phyloP scores from a whole-genome alignment of 1,140 invertebrate species.

The Coelopa frigida region DNA sequence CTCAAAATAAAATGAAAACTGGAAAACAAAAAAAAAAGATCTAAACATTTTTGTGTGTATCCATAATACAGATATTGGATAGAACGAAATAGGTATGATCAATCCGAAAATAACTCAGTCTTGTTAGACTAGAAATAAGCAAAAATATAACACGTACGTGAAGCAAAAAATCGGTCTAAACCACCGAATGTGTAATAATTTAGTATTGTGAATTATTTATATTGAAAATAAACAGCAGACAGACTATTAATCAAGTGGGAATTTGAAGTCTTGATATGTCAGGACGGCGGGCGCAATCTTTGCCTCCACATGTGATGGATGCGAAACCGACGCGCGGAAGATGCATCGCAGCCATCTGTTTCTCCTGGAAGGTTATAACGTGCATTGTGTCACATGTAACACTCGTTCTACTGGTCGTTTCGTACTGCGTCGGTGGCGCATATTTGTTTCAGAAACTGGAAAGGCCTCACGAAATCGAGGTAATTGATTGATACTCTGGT shows the following conservation, averaged over 20 bases:
- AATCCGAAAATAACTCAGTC: too few relatives aligned
- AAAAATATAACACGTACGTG: too few relatives aligned
- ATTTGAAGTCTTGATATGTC: conserved; percentile 23
- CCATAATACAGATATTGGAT: too few relatives aligned
- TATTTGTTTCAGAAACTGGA: conserved; percentile 79
- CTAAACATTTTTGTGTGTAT: too few relatives aligned
- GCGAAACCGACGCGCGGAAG: conserved; percentile 33
- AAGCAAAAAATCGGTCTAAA: neutral
- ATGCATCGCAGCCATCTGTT: conserved; percentile 51
- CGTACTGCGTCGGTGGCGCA: conserved; percentile 82
- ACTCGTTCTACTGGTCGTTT: conserved; percentile 69
- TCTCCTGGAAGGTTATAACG: conserved; percentile 70
- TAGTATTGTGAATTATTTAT: neutral
- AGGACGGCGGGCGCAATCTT: conserved; percentile 33
- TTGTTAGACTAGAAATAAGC: too few relatives aligned
- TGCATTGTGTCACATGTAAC: conserved; percentile 84
- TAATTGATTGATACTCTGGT: conserved; percentile 39
- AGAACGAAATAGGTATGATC: too few relatives aligned
- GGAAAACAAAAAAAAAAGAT: too few relatives aligned
- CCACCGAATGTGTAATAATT: neutral
- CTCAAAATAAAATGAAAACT: too few relatives aligned
- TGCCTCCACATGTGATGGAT: conserved; percentile 37
- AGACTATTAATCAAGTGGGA: neutral
- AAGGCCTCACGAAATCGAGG: conserved; percentile 63
- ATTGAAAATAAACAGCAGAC: neutral